Base-by-base conservation (phyloP, 92 coral and sea anemone species). In the Micromussa lordhowensis region DNA sequence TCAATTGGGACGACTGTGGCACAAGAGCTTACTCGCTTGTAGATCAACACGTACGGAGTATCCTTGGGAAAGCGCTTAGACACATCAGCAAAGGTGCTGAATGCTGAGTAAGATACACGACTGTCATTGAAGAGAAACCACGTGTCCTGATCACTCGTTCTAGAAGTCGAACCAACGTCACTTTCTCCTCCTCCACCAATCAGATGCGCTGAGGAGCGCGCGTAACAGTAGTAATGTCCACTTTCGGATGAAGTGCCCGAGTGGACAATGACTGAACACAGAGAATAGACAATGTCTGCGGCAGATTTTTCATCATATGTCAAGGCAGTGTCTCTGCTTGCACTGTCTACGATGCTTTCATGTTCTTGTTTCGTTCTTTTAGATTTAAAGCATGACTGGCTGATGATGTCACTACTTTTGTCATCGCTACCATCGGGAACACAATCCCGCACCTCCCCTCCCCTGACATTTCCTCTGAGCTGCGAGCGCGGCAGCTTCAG, bases 231-330 rank as follows among this genome's bases (percentile, higher is more conserved):
- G 75, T 97, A 97, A 84, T 97, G 99, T 0, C 99, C 99, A 30
- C 98, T 96, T 81, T 97, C 99, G 16, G 98, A 97, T 4, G 99
- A 96, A 7, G 93, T 95, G n/a, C 99, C 99, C 14, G 99, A 97
- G 82, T 97, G 99, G 49, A 97, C 98, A 30, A 97, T 93, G 0
- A 97, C 98, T 29, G 99, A 96, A 31, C 99, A 92, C 69, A 97
- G 90, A 16, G 95, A 86, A 82, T 97, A 97, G 57, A 86, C 76
- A 28, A 90, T 85, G 68, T 88, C 92, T 34, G 94, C 81, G 5
- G 90, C 24, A n/a, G 83, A 58, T 51, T 77, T 86, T 26, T 76
- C 89, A 11, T 84, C 88, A 58, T 29, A 14, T 24, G 53, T 48
- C 17, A 58, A 13, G n/a, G 58, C 5, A 34, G 0, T 51, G 35